Evolutionary conservation across 2,888 invertebrate species (phyloP).

Genomic region (Cerceris rybyensis): DNA sequence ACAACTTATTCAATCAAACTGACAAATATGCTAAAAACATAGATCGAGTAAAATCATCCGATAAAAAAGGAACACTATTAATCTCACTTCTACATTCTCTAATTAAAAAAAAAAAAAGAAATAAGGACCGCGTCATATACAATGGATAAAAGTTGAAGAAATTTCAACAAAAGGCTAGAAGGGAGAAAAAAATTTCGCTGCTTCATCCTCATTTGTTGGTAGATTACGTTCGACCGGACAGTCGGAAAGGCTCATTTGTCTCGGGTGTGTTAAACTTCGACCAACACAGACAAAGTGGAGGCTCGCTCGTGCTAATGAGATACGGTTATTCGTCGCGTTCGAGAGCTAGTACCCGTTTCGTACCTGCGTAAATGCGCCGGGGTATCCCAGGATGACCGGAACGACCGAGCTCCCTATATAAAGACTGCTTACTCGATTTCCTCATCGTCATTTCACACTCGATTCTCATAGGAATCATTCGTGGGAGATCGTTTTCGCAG

Average conservation of each 20-base stretch:
- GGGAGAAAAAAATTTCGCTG: background rate
- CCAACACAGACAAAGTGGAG: slow-evolving; percentile 11
- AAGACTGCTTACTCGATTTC: slow-evolving; percentile 51
- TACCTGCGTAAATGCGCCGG: slow-evolving; percentile 50
- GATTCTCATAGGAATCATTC: slow-evolving; percentile 15
- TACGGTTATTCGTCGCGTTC: slow-evolving; percentile 34
- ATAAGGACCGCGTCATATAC: no score
- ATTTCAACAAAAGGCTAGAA: no score
- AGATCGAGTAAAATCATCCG: no score
- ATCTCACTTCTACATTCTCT: no score
- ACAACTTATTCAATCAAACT: no score
- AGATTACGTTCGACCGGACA: background rate
- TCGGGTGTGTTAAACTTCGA: slow-evolving; percentile 15
- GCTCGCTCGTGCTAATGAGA: slow-evolving; percentile 55
- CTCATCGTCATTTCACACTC: slow-evolving; percentile 50
- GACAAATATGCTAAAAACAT: no score
- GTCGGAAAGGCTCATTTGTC: background rate
- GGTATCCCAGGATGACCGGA: slow-evolving; percentile 50
- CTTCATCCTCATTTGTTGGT: slow-evolving; percentile 19
- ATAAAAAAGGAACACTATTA: no score
- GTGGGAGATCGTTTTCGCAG: background rate
- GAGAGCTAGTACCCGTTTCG: slow-evolving; percentile 48
- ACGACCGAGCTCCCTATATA: slow-evolving; percentile 54
- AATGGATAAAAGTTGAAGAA: no score
- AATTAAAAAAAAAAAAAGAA: no score